Conservation (phyloP, 1,140 invertebrate species). For the Zaprionus lachaisei region DNA sequence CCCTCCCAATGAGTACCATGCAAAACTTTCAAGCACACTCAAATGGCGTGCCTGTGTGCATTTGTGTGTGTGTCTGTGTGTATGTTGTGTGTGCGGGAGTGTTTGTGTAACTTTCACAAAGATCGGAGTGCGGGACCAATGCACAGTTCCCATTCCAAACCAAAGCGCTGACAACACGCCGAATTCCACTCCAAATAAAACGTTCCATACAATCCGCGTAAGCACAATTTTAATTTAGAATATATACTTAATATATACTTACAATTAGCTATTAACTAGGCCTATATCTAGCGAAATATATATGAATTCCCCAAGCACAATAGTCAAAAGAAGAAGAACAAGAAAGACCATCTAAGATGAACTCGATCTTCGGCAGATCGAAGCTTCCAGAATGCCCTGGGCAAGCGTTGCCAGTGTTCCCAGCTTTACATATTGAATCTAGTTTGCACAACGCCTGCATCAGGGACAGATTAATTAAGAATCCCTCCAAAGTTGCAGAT, state of each 20-base stretch:
- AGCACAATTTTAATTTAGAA: constrained; percentile 81
- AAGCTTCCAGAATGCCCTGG: background rate
- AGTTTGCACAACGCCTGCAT: constrained; percentile 8
- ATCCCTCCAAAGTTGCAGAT: constrained; percentile 45
- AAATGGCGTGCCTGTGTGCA: background rate
- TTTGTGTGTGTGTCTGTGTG: constrained; percentile 23
- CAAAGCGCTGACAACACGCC: constrained; percentile 62
- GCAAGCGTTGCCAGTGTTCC: background rate
- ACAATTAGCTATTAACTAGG: constrained; percentile 67
- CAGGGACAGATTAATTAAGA: constrained; percentile 21
- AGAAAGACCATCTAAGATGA: constrained; percentile 5
- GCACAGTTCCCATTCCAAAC: constrained; percentile 48
- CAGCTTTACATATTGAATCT: background rate
- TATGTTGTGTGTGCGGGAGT: constrained; percentile 14
- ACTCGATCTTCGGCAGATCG: constrained; percentile 28
- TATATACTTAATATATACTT: constrained; percentile 33
- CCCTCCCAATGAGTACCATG: constrained; percentile 22
- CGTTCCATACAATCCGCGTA: constrained; percentile 70
- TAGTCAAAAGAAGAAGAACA: constrained; percentile 56
- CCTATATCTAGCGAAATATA: constrained; percentile 45
- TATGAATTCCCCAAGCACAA: constrained; percentile 49
- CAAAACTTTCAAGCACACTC: constrained; percentile 71
- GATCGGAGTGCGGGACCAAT: constrained; percentile 39
- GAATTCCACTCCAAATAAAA: constrained; percentile 46
- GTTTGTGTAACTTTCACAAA: constrained; percentile 26